phyloP scores from a whole-genome alignment of 2,797 vertebrate genomes.

The Tarsius wallacei region DNA sequence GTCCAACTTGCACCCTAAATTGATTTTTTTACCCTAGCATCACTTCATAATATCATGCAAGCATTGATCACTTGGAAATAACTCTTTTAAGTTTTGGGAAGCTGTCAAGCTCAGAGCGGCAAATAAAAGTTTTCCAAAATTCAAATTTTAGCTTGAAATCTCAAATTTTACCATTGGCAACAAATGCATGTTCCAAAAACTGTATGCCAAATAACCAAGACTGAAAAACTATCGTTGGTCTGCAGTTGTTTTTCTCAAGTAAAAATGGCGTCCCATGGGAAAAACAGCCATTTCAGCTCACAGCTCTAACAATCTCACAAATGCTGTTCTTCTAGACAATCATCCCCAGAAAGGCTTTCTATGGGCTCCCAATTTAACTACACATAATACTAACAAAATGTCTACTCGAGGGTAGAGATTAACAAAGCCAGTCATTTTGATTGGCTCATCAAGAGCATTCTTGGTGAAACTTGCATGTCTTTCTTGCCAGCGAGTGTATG shows the following conservation, averaged over 20 bases:
- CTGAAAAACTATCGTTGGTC: neutral
- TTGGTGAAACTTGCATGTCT: neutral
- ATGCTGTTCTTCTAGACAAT: neutral
- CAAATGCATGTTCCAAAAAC: slow-evolving; percentile 9
- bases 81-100: neutral
- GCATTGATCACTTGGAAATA: neutral
- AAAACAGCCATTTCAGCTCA: neutral
- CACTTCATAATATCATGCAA: neutral
- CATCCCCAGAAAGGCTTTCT: too few relatives aligned
- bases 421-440: neutral
- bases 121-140: slow-evolving; percentile 50
- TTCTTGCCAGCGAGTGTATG: neutral
- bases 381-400: neutral
- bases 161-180: neutral
- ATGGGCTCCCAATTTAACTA: neutral
- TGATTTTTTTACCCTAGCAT: neutral
- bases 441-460: neutral
- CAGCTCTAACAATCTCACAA: neutral
- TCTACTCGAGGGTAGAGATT: neutral
- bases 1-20: neutral
- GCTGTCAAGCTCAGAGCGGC: neutral
- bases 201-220: too few relatives aligned
- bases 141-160: slow-evolving; percentile 25
- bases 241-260: neutral
- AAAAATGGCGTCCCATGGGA: neutral